Percentiles rank a stretch among this genome's conserved stretches.
Conservation (phyloP, 1,140 invertebrate species). For the Calycopis cecrops region DNA sequence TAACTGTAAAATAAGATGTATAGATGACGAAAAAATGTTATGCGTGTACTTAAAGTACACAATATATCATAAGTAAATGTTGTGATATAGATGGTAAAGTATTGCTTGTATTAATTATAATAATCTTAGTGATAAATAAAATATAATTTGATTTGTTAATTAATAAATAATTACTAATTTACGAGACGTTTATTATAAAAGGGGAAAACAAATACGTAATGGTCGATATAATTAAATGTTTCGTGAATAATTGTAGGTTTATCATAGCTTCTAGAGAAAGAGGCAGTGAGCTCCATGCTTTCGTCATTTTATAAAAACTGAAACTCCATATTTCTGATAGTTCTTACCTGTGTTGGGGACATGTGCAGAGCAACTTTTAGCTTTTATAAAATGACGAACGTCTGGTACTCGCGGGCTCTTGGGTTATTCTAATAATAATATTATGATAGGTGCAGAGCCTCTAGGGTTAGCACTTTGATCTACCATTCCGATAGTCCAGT, state of each 20-base stretch:
- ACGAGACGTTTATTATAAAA: constrained; percentile 36
- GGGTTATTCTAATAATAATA: background rate
- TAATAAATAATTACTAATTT: constrained; percentile 14
- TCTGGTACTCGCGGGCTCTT: too few relatives aligned
- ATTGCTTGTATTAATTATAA: background rate
- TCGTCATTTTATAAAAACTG: too few relatives aligned
- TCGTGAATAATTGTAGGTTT: constrained; percentile 3
- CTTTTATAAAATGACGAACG: too few relatives aligned
- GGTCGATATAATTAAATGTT: constrained; percentile 16
- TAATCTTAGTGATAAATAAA: background rate
- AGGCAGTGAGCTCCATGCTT: too few relatives aligned
- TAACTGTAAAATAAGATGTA: too few relatives aligned
- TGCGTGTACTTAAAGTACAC: background rate
- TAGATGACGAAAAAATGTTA: background rate
- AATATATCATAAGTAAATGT: constrained; percentile 11
- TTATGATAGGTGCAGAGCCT: background rate
- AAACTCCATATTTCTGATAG: too few relatives aligned
- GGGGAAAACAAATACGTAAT: constrained; percentile 64
- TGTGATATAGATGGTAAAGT: constrained; percentile 14
- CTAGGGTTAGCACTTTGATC: too few relatives aligned
- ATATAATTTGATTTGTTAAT: constrained; percentile 5
- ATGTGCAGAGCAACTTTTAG: too few relatives aligned
- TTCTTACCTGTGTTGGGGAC: too few relatives aligned
- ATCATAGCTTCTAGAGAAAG: background rate
- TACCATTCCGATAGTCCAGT: too few relatives aligned